Percentiles rank a stretch among this genome's conserved stretches.
These are phyloP conservation scores for Hipposideros armiger DNA, from an alignment of 2,113 vertebrate species.

Conservation along the genomic window DNA sequence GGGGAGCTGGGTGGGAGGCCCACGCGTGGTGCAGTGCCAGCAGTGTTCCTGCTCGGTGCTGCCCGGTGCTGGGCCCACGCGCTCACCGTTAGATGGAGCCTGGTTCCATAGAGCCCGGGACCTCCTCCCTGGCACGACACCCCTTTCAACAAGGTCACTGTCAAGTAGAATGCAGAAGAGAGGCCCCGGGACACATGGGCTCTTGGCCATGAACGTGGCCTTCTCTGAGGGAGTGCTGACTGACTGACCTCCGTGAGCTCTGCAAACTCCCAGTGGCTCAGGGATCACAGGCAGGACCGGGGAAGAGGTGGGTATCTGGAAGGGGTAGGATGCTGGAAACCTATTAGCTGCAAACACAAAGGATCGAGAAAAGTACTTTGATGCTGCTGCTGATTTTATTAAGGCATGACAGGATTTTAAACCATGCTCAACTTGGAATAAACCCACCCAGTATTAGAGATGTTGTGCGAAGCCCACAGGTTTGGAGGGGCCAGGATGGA, in stretches of 20 bases:
- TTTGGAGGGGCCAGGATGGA: neutral
- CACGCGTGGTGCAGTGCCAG: neutral
- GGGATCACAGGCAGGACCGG: neutral
- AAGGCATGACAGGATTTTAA: neutral
- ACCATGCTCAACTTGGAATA: neutral
- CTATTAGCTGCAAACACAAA: neutral
- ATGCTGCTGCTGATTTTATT: neutral
- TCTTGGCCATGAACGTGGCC: neutral
- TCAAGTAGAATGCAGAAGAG: neutral
- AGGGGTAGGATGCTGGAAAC: neutral
- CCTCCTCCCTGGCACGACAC: neutral
- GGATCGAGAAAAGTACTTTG: neutral
- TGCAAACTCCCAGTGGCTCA: neutral
- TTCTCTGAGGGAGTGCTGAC: neutral
- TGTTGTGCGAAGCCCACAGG: neutral
- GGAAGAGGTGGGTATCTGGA: neutral
- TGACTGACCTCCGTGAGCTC: neutral
- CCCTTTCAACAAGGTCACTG: neutral
- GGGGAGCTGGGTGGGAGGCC: neutral
- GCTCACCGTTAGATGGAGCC: neutral
- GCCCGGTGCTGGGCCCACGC: rapidly evolving
- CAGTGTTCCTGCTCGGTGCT: neutral
- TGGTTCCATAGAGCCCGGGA: neutral
- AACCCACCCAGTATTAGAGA: neutral
- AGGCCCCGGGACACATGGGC: neutral